These are phyloP conservation scores for Brachionus plicatilis DNA, from an alignment of 1,140 invertebrate species.

Conservation along the genomic window DNA sequence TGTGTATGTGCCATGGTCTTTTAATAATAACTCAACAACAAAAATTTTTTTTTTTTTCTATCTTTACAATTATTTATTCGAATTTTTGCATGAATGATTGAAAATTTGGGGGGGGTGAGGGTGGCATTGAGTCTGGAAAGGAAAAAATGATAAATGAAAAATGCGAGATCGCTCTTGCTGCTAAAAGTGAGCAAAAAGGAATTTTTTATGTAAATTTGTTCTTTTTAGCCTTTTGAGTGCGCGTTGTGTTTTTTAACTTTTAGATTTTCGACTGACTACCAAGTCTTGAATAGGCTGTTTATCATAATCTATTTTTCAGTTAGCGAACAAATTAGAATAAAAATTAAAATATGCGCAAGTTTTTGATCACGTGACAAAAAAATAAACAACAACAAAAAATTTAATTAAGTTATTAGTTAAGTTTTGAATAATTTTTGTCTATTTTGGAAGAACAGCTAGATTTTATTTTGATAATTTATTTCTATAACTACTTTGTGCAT, in stretches of 20 bases:
- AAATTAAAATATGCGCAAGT: background rate
- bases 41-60: background rate
- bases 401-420: too few species aligned
- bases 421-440: too few species aligned
- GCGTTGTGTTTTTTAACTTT: background rate
- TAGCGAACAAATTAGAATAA: background rate
- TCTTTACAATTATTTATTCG: background rate
- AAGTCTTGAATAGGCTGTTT: background rate
- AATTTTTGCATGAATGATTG: slow-evolving; percentile 2
- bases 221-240: background rate
- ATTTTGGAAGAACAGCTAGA: too few species aligned
- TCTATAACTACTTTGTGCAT: too few species aligned
- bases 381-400: too few species aligned
- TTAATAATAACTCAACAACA: background rate
- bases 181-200: background rate
- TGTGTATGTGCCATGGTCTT: background rate
- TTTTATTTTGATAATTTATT: too few species aligned
- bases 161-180: background rate
- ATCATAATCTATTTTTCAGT: background rate
- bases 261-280: background rate
- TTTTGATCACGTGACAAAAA: background rate
- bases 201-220: background rate
- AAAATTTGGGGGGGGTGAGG: background rate
- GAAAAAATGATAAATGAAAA: background rate
- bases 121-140: too few species aligned